Conservation (phyloP, 2,113 vertebrate genomes). For the Ailurus styani region DNA sequence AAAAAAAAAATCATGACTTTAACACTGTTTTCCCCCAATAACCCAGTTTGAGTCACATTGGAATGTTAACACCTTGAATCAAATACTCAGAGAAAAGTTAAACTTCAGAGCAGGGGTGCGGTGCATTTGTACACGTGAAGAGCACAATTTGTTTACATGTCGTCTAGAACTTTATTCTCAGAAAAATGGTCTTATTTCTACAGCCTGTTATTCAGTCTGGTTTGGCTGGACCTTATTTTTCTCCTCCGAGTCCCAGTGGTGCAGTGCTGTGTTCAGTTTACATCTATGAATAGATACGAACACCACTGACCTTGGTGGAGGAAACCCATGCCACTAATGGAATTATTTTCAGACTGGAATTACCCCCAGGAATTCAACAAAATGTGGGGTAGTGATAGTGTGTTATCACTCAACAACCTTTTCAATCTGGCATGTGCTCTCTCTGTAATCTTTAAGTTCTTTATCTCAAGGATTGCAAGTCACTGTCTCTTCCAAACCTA, state of each 20-base stretch:
- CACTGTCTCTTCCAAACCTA: not conserved
- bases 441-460: constrained; percentile 1
- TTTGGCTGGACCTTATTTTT: constrained; percentile 1
- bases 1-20: not conserved
- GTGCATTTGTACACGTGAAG: not conserved
- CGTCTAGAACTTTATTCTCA: constrained; percentile 13
- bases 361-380: constrained; percentile 16
- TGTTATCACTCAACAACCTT: not conserved
- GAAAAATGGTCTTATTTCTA: constrained; percentile 16
- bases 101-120: not conserved
- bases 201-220: not conserved
- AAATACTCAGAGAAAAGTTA: not conserved
- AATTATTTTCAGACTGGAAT: not conserved
- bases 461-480: not conserved
- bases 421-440: not conserved
- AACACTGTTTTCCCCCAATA: not conserved
- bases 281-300: not conserved
- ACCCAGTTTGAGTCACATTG: not conserved
- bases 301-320: not conserved
- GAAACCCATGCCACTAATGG: not conserved
- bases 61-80: constrained; percentile 13
- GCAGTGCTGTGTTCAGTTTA: not conserved
- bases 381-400: not conserved
- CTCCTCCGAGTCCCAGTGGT: not conserved
- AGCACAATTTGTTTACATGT: constrained; percentile 21